Evolutionary conservation across 2,113 vertebrate species (phyloP).

Genomic region (Limnothrissa miodon): DNA sequence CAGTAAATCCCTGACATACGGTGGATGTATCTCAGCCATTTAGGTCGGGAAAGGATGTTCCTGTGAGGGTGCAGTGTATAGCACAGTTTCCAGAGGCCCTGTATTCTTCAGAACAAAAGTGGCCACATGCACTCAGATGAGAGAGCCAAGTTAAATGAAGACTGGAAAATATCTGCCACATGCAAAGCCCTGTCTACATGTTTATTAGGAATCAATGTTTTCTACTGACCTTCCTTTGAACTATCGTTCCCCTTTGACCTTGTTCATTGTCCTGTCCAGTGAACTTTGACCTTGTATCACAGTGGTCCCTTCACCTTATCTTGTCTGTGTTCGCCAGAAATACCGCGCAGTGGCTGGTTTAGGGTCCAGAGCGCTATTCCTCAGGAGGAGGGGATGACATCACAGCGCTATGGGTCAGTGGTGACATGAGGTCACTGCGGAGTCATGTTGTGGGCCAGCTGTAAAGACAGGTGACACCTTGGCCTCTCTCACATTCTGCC

Average conservation of each 20-base stretch:
- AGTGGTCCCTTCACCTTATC: background rate
- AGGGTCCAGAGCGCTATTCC: constrained; percentile 15
- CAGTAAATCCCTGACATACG: constrained; percentile 67
- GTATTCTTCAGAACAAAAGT: background rate
- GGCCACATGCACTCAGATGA: background rate
- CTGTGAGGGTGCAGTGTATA: constrained; percentile 42
- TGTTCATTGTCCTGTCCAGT: constrained; percentile 38
- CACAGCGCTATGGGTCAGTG: constrained; percentile 52
- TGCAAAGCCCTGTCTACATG: background rate
- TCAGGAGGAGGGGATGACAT: constrained; percentile 51
- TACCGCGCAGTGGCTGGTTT: constrained; percentile 30
- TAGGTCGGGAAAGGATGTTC: constrained; percentile 46
- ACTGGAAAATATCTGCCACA: background rate
- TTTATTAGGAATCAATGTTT: background rate
- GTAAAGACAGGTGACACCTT: constrained; percentile 43
- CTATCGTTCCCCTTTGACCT: background rate
- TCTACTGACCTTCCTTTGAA: background rate
- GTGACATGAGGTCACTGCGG: constrained; percentile 39
- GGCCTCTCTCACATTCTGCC: background rate
- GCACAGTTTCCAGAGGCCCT: background rate
- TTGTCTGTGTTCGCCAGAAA: background rate
- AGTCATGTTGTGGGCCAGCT: constrained; percentile 51
- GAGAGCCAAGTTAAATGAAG: background rate
- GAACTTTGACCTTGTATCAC: background rate
- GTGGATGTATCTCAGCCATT: constrained; percentile 47